phyloP scores from a whole-genome alignment of 2,797 vertebrate species.

The Acanthurus lineatus region DNA sequence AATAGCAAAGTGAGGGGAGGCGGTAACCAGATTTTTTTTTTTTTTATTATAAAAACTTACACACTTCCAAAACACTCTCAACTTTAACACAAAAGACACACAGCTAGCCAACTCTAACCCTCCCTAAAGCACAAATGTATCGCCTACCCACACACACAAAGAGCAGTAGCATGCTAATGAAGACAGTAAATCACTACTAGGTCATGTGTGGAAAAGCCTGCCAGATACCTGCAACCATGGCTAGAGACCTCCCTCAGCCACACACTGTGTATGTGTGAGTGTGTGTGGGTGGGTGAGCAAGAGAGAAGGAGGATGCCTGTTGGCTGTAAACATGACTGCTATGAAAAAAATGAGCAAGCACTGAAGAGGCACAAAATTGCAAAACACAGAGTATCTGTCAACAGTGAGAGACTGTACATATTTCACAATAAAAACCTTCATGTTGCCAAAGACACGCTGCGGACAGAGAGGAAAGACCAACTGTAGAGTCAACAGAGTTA shows the following conservation, averaged over 20 bases:
- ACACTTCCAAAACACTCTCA: constrained; percentile 54
- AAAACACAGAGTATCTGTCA: constrained; percentile 30
- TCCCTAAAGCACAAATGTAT: constrained; percentile 70
- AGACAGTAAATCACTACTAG: constrained; percentile 86
- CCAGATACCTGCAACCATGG: constrained; percentile 84
- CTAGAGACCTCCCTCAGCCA: constrained; percentile 79
- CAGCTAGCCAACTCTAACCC: constrained; percentile 61
- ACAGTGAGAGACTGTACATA: neutral
- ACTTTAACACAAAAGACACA: constrained; percentile 66
- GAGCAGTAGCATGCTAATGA: constrained; percentile 79
- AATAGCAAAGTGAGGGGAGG: constrained; percentile 42
- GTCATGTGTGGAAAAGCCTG: constrained; percentile 85
- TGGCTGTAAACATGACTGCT: constrained; percentile 70
- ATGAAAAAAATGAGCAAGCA: constrained; percentile 43
- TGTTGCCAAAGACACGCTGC: constrained; percentile 7
- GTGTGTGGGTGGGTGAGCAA: constrained; percentile 63
- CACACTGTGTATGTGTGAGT: constrained; percentile 50
- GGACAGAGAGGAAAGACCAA: neutral
- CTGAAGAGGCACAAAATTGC: constrained; percentile 42
- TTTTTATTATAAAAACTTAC: constrained; percentile 56
- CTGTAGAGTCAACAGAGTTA: constrained; percentile 14
- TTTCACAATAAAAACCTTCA: constrained; percentile 6
- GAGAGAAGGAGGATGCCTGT: constrained; percentile 72
- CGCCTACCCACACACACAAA: constrained; percentile 69
- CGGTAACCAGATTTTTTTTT: constrained; percentile 22